Percentiles rank a stretch among this genome's conserved stretches.
phyloP scores from a whole-genome alignment of 2,113 vertebrate genomes.

The Galbula dea region DNA sequence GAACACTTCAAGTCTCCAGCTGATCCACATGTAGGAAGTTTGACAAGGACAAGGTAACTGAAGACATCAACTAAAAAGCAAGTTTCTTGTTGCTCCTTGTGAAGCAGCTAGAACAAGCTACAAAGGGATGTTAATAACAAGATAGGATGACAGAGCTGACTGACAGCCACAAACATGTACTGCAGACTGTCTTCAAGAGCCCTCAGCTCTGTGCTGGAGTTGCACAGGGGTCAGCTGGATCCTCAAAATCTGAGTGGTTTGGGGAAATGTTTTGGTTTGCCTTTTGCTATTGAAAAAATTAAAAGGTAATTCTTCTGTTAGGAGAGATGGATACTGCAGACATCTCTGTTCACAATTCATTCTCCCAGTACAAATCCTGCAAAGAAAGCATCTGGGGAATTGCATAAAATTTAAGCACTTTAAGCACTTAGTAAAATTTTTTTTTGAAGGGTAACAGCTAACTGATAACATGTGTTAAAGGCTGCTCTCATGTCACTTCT shows the following conservation, averaged over 20 bases:
- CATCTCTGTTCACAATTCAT: neutral
- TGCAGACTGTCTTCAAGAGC: neutral
- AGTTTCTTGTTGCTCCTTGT: neutral
- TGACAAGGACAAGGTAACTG: neutral
- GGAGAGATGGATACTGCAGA: neutral
- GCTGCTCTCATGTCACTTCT: neutral
- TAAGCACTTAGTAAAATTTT: neutral
- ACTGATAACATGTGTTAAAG: neutral
- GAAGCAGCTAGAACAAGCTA: neutral
- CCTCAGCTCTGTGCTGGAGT: neutral
- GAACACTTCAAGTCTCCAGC: neutral
- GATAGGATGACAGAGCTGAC: neutral
- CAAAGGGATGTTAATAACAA: accelerated
- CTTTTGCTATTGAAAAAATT: neutral
- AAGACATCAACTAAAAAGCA: neutral
- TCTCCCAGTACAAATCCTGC: neutral
- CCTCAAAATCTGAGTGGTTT: neutral
- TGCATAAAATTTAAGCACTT: neutral
- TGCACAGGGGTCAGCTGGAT: neutral
- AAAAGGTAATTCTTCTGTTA: neutral
- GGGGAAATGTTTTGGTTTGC: neutral
- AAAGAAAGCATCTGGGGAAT: neutral
- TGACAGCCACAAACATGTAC: neutral
- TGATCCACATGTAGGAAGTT: neutral
- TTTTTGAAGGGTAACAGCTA: constrained; percentile 6